Conservation (phyloP, 1,140 invertebrate species). For the Rhagoletis pomonella region DNA sequence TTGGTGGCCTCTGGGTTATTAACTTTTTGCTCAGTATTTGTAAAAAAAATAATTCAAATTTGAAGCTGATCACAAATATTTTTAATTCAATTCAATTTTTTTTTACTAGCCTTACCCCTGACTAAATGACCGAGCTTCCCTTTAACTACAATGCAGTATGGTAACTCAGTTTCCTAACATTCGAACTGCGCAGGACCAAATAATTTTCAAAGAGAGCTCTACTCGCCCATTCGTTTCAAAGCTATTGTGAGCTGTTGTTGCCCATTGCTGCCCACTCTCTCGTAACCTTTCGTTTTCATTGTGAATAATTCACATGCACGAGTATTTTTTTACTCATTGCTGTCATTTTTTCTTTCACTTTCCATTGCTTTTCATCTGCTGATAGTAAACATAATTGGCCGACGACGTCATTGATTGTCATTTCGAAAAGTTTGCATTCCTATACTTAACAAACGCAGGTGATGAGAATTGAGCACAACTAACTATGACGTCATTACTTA, state of each 20-base stretch:
- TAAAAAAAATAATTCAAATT: too few species aligned
- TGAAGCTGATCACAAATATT: too few species aligned
- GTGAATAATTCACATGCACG: neutral
- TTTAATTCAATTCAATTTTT: too few species aligned
- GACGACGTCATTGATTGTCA: constrained; percentile 47
- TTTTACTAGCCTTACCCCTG: too few species aligned
- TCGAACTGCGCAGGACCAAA: constrained; percentile 14
- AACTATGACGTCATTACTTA: constrained; percentile 15
- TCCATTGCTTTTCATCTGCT: constrained; percentile 3
- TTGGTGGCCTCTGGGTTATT: too few species aligned
- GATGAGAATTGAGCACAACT: neutral
- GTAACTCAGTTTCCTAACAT: neutral
- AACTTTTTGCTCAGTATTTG: too few species aligned
- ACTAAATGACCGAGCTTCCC: too few species aligned
- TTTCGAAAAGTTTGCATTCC: neutral
- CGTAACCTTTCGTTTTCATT: neutral
- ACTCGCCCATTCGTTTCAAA: neutral
- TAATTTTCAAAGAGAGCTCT: neutral
- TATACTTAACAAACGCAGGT: neutral
- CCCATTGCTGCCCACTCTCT: neutral
- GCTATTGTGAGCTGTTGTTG: neutral
- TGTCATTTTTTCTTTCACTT: neutral
- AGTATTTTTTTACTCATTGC: neutral
- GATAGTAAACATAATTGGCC: constrained; percentile 49
- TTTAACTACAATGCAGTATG: too few species aligned